Base-by-base conservation (phyloP, 2,113 vertebrate species). In the Euleptes europaea region DNA sequence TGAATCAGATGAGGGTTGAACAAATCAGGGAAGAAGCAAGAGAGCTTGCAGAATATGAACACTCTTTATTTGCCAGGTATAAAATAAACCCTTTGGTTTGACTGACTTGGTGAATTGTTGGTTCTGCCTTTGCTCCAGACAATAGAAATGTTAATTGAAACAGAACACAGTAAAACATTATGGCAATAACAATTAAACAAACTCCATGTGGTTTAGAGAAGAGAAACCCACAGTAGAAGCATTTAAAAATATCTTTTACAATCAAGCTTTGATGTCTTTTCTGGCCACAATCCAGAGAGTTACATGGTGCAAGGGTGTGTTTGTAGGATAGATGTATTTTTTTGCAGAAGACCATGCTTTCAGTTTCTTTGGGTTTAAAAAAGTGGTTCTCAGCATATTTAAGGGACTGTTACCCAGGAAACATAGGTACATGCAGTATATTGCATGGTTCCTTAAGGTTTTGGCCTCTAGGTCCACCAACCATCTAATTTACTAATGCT, bases 131-230 rank as follows among this genome's bases (percentile, higher is more conserved):
- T 79, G 31, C 51, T 47, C 67, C 51, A 80, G 76, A 65, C 54
- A 80, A 79, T 72, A 73, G 40, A 38, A 73, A 73, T 38, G 42
- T 51, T 85, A 80, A 85, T 85, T 85, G 49, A 73, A 79, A 85
- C 35, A 65, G 54, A 79, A 85, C 47, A 79, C 49, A 79, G 51
- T 71, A 71, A 79, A 78, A 60, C 63, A 10, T 60, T 73, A 72
- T 4, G 6, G 6, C 23, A 63, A 23, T 33, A 80, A n/a, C 23
- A 19, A 79, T 73, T 67, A 69, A 65, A 63, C n/a, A 63, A 44
- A 35, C 54, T 79, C 76, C 42, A 42, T 72, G 66, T 49, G 35
- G 40, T 78, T 57, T 70, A 71, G 65, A 17, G 26, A 77, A 77
- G 35, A 47, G 67, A 72, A 79, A 79, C 74, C 40, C 67, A 49